A percentile compares a stretch with the other conserved stretches of the same genome.
Conservation (phyloP, 1,140 invertebrate genomes). For the Maniola jurtina region DNA sequence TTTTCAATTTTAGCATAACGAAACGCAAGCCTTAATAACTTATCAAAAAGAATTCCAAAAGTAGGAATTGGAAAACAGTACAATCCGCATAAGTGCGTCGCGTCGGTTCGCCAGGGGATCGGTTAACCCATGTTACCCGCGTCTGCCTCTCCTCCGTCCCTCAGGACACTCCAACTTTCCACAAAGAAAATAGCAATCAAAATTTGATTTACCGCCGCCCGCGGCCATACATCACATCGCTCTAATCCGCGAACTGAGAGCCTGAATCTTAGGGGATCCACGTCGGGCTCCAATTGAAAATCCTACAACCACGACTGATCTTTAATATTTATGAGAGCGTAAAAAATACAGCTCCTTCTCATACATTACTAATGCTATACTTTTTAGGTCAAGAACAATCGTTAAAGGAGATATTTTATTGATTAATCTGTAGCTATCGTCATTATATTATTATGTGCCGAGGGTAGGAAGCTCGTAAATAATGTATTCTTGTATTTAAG, state of each 20-base stretch:
- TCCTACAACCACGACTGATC: slow-evolving; percentile 49
- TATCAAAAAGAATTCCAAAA: too few species aligned
- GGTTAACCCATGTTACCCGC: slow-evolving; percentile 68
- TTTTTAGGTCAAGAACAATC: not conserved
- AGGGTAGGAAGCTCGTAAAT: too few species aligned
- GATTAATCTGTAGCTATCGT: too few species aligned
- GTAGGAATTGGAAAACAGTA: slow-evolving; percentile 33
- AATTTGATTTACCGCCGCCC: slow-evolving; percentile 78
- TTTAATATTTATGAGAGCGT: slow-evolving; percentile 70
- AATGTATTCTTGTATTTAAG: too few species aligned
- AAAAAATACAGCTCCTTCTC: slow-evolving; percentile 35
- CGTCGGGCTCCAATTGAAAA: slow-evolving; percentile 68
- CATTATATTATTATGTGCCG: too few species aligned
- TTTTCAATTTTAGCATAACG: too few species aligned
- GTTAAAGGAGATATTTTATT: too few species aligned
- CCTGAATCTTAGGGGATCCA: slow-evolving; percentile 67
- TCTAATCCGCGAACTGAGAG: slow-evolving; percentile 69
- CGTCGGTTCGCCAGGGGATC: slow-evolving; percentile 58
- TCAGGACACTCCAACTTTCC: slow-evolving; percentile 63
- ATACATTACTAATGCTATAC: slow-evolving; percentile 7
- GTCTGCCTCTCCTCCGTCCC: slow-evolving; percentile 53
- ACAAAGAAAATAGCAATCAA: slow-evolving; percentile 78
- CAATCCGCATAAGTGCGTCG: slow-evolving; percentile 55
- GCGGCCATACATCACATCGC: slow-evolving; percentile 72
- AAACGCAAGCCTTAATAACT: too few species aligned